A percentile compares a stretch with the other conserved stretches of the same genome.
phyloP scores from a whole-genome alignment of 2,113 vertebrate genomes.

The Himantopus leucocephalus region DNA sequence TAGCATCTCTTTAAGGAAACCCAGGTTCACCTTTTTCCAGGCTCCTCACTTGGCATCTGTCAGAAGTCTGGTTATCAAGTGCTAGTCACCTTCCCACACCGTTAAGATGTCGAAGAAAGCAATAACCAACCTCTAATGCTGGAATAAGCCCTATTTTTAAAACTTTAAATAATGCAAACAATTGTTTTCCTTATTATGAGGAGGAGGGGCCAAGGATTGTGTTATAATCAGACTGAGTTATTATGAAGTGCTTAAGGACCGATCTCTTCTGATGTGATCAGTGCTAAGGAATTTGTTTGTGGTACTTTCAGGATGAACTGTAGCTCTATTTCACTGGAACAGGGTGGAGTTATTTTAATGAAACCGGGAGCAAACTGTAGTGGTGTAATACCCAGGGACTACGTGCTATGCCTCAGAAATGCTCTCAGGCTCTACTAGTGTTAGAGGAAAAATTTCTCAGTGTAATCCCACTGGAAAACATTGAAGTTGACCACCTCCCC shows the following conservation, averaged over 20 bases:
- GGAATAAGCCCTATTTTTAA: neutral
- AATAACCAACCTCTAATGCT: accelerated
- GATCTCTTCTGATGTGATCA: neutral
- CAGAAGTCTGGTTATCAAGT: neutral
- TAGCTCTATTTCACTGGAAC: neutral
- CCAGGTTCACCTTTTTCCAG: neutral
- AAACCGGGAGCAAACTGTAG: neutral
- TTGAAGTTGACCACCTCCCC: neutral
- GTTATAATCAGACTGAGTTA: neutral
- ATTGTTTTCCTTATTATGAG: neutral
- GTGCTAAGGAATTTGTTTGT: neutral
- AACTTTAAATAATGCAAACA: neutral
- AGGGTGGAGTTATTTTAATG: neutral
- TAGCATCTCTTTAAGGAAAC: neutral
- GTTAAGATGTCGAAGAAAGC: neutral
- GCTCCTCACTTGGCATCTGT: neutral
- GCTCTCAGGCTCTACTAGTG: neutral
- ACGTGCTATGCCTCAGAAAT: neutral
- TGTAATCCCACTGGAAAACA: neutral
- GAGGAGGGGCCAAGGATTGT: neutral
- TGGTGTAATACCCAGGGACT: neutral
- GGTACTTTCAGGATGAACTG: neutral
- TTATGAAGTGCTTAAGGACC: neutral
- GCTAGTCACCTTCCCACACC: neutral
- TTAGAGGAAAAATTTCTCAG: neutral